Conservation (phyloP, 2,113 vertebrate genomes). For the Oreochromis spilurus region DNA sequence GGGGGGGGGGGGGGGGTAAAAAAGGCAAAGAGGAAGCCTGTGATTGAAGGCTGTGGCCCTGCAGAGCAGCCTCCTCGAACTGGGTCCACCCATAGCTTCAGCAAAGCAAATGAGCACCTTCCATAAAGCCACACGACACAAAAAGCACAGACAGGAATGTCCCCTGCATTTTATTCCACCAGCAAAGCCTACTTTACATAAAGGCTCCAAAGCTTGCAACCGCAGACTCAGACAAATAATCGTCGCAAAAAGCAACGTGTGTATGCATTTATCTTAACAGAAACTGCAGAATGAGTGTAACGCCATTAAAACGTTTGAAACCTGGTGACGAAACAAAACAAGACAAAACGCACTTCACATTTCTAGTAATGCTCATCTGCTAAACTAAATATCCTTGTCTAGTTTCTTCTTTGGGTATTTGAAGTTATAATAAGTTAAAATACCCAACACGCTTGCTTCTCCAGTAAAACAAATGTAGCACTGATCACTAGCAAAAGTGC, state of each 20-base stretch:
- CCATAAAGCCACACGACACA: conserved; percentile 73
- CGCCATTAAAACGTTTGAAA: neutral
- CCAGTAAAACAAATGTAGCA: neutral
- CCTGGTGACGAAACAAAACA: neutral
- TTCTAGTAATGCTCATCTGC: neutral
- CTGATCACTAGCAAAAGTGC: neutral
- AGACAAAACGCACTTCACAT: neutral
- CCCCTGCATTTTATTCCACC: conserved; percentile 53
- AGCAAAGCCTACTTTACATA: conserved; percentile 41
- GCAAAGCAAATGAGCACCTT: conserved; percentile 68
- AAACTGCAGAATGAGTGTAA: neutral
- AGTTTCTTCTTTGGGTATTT: neutral
- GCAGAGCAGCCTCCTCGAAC: conserved; percentile 23
- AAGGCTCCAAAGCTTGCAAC: conserved; percentile 21
- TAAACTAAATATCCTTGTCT: neutral
- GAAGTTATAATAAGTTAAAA: neutral
- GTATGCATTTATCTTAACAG: neutral
- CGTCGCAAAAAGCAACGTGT: neutral
- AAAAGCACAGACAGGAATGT: conserved; percentile 69
- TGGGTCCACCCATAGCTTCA: conserved; percentile 64
- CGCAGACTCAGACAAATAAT: conserved; percentile 5
- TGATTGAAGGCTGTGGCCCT: conserved; percentile 33
- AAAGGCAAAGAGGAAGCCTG: neutral
- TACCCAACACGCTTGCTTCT: neutral
- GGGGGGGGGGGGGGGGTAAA: neutral